A percentile compares a stretch with the other conserved stretches of the same genome.
These are phyloP conservation scores for Druceiella hillmani DNA, from an alignment of 2,888 invertebrate species.

Conservation along the genomic window DNA sequence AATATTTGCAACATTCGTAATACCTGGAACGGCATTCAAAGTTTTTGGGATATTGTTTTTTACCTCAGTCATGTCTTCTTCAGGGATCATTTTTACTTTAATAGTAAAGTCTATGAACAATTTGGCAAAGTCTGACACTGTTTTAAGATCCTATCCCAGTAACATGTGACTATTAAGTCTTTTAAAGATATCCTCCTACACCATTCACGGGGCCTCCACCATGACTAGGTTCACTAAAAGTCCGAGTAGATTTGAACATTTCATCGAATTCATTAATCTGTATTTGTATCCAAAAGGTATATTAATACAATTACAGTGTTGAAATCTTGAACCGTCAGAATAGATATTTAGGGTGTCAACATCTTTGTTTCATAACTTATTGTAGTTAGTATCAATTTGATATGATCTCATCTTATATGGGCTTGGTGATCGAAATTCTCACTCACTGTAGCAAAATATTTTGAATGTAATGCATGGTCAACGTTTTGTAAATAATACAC, in stretches of 20 bases:
- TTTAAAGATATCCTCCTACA: conserved; percentile 15
- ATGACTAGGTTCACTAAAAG: conserved; percentile 21
- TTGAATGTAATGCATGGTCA: conserved; percentile 14
- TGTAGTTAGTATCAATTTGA: conserved; percentile 20
- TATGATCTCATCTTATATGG: conserved; percentile 21
- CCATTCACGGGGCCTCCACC: no score
- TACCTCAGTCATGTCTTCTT: conserved; percentile 11
- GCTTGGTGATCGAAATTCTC: conserved; percentile 22
- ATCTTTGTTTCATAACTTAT: conserved; percentile 17
- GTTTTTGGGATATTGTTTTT: conserved; percentile 17
- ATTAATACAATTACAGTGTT: conserved; percentile 23
- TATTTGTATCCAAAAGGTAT: conserved; percentile 20
- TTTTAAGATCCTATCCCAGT: conserved; percentile 20
- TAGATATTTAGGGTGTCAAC: conserved; percentile 20
- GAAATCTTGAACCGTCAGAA: conserved; percentile 22
- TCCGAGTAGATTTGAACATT: conserved; percentile 19
- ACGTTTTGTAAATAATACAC: conserved; percentile 17
- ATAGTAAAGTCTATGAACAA: conserved; percentile 19
- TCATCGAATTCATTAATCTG: conserved; percentile 19
- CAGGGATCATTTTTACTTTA: conserved; percentile 16
- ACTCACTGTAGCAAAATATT: conserved; percentile 21
- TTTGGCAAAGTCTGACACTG: conserved; percentile 20
- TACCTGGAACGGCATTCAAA: conserved; percentile 20
- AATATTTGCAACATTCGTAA: conserved; percentile 23
- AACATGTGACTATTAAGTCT: conserved; percentile 19